A percentile compares a stretch with the other conserved stretches of the same genome.
Conservation (phyloP, 2,888 invertebrate species). For the Ypsolopha scabrella region DNA sequence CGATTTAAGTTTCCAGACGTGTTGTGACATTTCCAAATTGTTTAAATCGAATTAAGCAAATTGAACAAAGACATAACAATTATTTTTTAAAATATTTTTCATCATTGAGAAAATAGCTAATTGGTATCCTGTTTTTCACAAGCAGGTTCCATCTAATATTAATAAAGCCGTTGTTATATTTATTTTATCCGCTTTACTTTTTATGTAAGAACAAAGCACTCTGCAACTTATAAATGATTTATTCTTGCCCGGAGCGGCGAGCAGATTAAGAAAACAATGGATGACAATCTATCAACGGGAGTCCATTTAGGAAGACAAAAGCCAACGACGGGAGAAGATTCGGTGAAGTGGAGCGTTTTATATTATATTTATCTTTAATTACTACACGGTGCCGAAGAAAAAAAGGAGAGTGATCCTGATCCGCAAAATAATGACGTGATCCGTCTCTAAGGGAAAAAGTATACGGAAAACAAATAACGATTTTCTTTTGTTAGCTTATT, state of each 20-base stretch:
- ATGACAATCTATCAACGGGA: constrained; percentile 57
- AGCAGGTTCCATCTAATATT: too few relatives aligned
- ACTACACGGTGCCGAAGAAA: constrained; percentile 40
- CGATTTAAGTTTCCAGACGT: constrained; percentile 4
- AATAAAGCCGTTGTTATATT: not conserved
- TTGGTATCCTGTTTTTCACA: too few relatives aligned
- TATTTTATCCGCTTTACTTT: not conserved
- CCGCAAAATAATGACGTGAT: constrained; percentile 55
- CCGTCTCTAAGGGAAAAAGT: constrained; percentile 41
- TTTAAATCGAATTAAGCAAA: not conserved
- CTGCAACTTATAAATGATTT: constrained; percentile 56
- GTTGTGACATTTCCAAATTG: not conserved
- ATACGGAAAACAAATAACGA: constrained; percentile 60
- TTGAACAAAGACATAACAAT: too few relatives aligned
- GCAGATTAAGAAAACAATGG: constrained; percentile 63
- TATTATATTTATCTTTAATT: constrained; percentile 70
- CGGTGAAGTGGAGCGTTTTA: constrained; percentile 56
- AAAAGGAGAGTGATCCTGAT: constrained; percentile 12
- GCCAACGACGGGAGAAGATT: constrained; percentile 35
- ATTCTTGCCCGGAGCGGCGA: constrained; percentile 41
- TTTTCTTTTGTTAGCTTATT: constrained; percentile 68
- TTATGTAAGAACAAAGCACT: constrained; percentile 9
- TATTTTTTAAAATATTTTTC: not conserved
- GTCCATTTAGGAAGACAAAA: constrained; percentile 58
- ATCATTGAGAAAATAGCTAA: not conserved